Base-by-base conservation (phyloP, 1,140 invertebrate species). In the Pemphigus obesinymphae region DNA sequence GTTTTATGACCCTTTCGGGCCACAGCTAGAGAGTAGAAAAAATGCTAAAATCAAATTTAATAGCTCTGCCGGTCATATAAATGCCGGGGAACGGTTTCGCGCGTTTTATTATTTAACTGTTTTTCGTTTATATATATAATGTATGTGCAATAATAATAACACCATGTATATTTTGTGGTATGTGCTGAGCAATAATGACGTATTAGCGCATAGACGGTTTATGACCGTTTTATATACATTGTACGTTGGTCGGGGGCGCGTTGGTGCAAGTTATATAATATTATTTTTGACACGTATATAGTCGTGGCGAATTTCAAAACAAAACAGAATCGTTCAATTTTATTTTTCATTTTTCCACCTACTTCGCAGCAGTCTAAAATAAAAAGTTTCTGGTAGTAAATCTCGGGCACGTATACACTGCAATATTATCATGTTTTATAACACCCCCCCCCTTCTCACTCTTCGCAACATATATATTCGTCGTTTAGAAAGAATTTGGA, bases 81-180 rank as follows among this genome's bases (percentile, higher is more conserved):
- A 80, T 29, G 76, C 23, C 37, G 8, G n/a, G n/a, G 23, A 80
- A 80, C 55, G 37, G 15, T 80, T 78, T 61, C 34, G 23, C 75
- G 75, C 34, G 37, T 80, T 80, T 80, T 80, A 80, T 80, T 80
- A 80, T 80, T 80, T 63, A 61, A 80, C 76, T 29, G 53, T 80
- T 23, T 40, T 75, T 48, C 29, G 45, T 75, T 31, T 76, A 76
- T 58, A 55, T 76, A 29, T n/a, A n/a, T n/a, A n/a, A n/a, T 37
- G 31, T 4, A 75, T 40, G 73, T 58, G 34, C 50, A 58, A 75
- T 75, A 76, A 37, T 43, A 73, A 55, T 15, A 73, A 48, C 15
- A 68, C 1, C 11, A 31, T 26, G 26, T n/a, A 75, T n/a, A 43
- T 37, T n/a, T n/a, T n/a, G n/a, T n/a, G n/a, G 45, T 40, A 43